Evolutionary conservation across 1,140 invertebrate species (phyloP).

Genomic region (Procambarus virginalis): DNA sequence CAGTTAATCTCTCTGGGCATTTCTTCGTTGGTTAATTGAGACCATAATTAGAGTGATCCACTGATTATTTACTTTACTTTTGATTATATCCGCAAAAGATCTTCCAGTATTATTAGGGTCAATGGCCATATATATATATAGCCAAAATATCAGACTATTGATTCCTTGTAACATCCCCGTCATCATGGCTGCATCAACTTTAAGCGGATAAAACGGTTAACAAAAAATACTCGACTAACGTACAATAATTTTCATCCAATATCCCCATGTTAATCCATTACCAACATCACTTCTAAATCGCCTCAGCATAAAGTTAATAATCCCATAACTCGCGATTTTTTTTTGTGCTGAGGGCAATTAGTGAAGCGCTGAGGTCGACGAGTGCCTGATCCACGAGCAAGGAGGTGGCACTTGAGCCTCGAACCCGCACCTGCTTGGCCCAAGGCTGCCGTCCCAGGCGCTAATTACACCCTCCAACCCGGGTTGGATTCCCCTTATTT

Average conservation of each 20-base stretch:
- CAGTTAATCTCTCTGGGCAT: neutral
- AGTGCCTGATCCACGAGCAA: neutral
- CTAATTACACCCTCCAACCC: neutral
- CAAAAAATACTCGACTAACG: neutral
- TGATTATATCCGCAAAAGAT: too few species aligned
- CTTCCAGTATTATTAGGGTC: neutral
- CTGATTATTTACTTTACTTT: too few species aligned
- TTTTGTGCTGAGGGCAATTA: neutral
- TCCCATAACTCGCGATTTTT: neutral
- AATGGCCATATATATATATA: neutral
- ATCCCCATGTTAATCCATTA: constrained; percentile 8
- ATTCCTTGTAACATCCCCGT: neutral
- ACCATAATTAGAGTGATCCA: too few species aligned
- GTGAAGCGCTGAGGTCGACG: neutral
- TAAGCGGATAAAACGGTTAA: neutral
- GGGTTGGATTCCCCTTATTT: neutral
- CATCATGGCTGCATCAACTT: neutral
- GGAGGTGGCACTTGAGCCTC: neutral
- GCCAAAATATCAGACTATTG: neutral
- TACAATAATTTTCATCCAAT: constrained; percentile 3
- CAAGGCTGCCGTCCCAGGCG: neutral
- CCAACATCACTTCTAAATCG: constrained; percentile 1
- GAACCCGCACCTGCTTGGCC: neutral
- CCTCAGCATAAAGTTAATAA: constrained; percentile 6
- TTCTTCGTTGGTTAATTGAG: neutral